Percentiles rank a stretch among this genome's conserved stretches.
Conservation (phyloP, 2,888 invertebrate genomes). For the Thymelicus lineola region DNA sequence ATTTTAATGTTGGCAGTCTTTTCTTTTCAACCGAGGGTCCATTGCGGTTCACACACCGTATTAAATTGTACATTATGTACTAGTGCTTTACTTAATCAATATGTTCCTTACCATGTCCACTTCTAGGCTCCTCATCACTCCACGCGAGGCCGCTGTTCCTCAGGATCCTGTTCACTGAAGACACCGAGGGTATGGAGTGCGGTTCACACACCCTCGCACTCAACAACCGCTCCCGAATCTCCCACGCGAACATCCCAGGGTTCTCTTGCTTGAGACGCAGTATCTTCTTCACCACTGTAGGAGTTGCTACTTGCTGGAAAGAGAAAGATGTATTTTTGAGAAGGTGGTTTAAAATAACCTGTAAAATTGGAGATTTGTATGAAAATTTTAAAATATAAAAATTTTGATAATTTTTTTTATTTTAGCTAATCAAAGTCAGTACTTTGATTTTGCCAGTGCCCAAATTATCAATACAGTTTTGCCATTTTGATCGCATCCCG, state of each 20-base stretch:
- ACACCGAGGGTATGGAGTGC: conserved; percentile 96
- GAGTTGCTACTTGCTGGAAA: conserved; percentile 97
- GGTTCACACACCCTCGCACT: conserved; percentile 96
- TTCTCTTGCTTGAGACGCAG: conserved; percentile 97
- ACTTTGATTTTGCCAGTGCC: no score
- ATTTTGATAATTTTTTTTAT: no score
- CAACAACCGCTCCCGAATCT: conserved; percentile 95
- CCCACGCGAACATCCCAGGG: conserved; percentile 98
- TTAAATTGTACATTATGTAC: no score
- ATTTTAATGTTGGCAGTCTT: no score
- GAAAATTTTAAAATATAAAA: no score
- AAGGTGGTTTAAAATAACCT: not conserved
- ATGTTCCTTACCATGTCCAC: conserved; percentile 63
- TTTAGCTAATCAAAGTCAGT: no score
- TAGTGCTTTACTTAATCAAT: no score
- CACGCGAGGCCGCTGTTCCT: conserved; percentile 93
- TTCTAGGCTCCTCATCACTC: conserved; percentile 86
- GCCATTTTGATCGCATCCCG: no score
- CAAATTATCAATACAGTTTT: no score
- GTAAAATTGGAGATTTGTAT: no score
- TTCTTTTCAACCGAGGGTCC: no score
- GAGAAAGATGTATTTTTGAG: conserved; percentile 31
- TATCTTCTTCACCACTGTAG: conserved; percentile 97
- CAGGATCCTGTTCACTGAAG: conserved; percentile 96
- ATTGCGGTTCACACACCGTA: no score